Evolutionary conservation across 2,113 vertebrate species (phyloP).

Genomic region (Cheilinus undulatus): DNA sequence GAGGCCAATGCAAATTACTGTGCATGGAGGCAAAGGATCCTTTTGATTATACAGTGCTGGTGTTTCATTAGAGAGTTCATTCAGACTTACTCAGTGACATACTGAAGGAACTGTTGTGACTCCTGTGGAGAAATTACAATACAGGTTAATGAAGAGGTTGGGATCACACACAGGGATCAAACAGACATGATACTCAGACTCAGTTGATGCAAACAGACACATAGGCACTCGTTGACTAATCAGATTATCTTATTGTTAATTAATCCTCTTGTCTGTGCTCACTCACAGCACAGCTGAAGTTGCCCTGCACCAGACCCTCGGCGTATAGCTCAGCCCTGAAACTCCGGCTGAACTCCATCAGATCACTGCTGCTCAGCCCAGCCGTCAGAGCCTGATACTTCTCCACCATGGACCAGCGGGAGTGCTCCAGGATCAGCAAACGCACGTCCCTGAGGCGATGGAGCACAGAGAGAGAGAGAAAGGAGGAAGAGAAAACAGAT

Average conservation of each 20-base stretch:
- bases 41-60: slow-evolving; percentile 40
- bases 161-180: slow-evolving; percentile 23
- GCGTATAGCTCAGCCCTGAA: slow-evolving; percentile 91
- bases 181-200: slow-evolving; percentile 12
- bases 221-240: slow-evolving; percentile 29
- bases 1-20: slow-evolving; percentile 36
- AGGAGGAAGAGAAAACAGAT: not conserved
- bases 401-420: slow-evolving; percentile 95
- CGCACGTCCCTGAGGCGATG: slow-evolving; percentile 88
- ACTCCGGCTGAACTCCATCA: slow-evolving; percentile 87
- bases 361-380: slow-evolving; percentile 85
- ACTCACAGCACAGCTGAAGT: slow-evolving; percentile 91
- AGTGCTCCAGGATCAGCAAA: slow-evolving; percentile 91
- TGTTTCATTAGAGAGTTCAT: slow-evolving; percentile 48
- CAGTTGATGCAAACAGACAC: slow-evolving; percentile 12
- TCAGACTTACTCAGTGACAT: slow-evolving; percentile 83
- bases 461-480: not conserved
- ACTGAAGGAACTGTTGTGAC: slow-evolving; percentile 81
- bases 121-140: slow-evolving; percentile 75
- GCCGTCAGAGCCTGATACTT: slow-evolving; percentile 91
- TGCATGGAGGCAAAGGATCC: slow-evolving; percentile 48
- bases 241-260: slow-evolving; percentile 28
- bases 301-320: slow-evolving; percentile 96
- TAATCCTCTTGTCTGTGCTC: slow-evolving; percentile 30
- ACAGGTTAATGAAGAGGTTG: slow-evolving; percentile 44